These are phyloP conservation scores for Chlamydotis undulata DNA, from an alignment of 2,113 vertebrate genomes.

Conservation along the genomic window DNA sequence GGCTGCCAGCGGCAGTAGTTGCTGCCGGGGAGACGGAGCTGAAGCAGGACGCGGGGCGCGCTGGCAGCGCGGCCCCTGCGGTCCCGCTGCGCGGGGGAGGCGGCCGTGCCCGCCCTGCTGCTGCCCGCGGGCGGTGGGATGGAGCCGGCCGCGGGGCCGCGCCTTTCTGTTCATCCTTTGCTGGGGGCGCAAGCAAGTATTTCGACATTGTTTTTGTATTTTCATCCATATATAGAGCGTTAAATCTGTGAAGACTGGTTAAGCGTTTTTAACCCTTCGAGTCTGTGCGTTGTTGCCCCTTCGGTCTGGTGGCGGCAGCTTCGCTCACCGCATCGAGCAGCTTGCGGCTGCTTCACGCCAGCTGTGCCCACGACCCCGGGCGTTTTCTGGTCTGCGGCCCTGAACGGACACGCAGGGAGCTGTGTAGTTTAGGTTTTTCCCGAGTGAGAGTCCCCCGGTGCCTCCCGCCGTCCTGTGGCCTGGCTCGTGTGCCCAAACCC, in stretches of 20 bases:
- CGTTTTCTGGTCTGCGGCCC: background rate
- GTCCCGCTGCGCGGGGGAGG: too few species aligned
- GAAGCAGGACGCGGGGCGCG: background rate
- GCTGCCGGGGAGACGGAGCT: background rate
- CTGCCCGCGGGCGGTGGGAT: background rate
- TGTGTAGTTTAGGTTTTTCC: background rate
- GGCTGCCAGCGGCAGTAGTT: background rate
- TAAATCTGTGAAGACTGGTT: background rate
- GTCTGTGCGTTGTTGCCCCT: fast-evolving
- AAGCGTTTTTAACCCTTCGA: background rate
- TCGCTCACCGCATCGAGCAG: fast-evolving
- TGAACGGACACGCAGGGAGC: fast-evolving
- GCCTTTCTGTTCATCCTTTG: background rate
- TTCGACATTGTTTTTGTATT: background rate
- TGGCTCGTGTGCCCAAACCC: background rate
- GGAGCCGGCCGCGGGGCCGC: too few species aligned
- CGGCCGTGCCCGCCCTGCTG: background rate
- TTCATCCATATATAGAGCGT: background rate
- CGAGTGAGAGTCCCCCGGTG: background rate
- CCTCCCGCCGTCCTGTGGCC: background rate
- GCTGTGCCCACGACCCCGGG: fast-evolving
- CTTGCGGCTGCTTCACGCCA: fast-evolving
- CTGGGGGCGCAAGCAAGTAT: background rate
- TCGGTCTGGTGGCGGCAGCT: background rate
- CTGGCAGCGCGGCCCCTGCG: fast-evolving